A percentile compares a stretch with the other conserved stretches of the same genome.
Evolutionary conservation across 2,113 vertebrate genomes (phyloP).

Genomic region (Pteronura brasiliensis): DNA sequence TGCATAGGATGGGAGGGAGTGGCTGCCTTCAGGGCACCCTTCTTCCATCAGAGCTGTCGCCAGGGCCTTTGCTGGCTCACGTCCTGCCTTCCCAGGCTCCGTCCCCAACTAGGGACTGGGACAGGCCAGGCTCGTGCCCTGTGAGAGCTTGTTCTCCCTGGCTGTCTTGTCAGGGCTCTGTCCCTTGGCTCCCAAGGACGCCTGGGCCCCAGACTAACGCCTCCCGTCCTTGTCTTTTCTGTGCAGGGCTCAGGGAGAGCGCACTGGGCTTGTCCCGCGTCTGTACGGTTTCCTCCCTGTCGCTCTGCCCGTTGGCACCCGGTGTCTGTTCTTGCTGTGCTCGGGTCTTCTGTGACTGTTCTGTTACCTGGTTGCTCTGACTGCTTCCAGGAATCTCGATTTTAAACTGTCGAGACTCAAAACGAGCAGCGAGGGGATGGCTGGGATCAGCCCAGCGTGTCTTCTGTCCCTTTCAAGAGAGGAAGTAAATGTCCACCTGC

Average conservation of each 20-base stretch:
- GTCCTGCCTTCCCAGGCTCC: neutral
- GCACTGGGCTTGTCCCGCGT: rapidly evolving
- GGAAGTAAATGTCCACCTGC: neutral
- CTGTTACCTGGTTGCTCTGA: neutral
- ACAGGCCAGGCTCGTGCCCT: neutral
- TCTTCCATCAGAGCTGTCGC: neutral
- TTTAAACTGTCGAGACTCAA: neutral
- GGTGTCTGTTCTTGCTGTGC: neutral
- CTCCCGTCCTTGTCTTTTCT: neutral
- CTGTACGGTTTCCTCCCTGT: neutral
- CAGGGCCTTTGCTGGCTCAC: neutral
- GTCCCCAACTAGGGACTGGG: neutral
- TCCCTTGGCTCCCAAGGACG: neutral
- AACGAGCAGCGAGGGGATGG: neutral
- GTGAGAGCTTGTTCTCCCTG: no score
- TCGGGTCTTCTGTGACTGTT: neutral
- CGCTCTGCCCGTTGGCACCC: neutral
- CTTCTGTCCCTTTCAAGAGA: rapidly evolving
- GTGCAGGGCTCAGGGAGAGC: rapidly evolving
- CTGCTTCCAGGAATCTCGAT: neutral
- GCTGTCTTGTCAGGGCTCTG: neutral
- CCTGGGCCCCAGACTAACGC: neutral
- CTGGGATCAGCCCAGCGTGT: neutral
- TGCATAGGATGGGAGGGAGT: neutral
- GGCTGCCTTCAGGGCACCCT: neutral